These are phyloP conservation scores for Cyanistes caeruleus DNA, from an alignment of 2,113 vertebrate genomes.

Conservation along the genomic window DNA sequence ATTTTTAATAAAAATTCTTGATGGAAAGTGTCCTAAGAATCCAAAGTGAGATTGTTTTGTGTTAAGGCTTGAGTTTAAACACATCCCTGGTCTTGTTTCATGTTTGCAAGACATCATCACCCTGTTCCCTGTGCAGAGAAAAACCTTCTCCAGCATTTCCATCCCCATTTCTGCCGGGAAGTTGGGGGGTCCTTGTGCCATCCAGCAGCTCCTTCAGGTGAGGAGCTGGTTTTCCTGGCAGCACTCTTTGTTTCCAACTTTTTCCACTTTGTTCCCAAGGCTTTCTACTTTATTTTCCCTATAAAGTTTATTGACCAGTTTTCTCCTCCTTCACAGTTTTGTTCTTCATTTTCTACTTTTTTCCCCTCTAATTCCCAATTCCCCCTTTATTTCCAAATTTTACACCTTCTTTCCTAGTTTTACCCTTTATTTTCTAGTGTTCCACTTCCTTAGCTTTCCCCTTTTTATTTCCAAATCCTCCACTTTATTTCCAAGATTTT, in stretches of 20 bases:
- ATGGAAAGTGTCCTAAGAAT: fast-evolving
- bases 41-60: neutral
- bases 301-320: neutral
- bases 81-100: neutral
- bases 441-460: neutral
- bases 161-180: neutral
- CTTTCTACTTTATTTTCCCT: neutral
- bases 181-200: neutral
- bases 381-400: neutral
- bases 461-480: neutral
- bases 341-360: neutral
- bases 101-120: neutral
- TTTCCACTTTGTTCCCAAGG: neutral
- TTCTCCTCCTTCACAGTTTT: neutral
- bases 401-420: neutral
- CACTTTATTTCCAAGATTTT: neutral
- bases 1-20: neutral
- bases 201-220: neutral
- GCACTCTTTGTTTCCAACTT: neutral
- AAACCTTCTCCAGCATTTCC: neutral
- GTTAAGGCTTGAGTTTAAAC: neutral
- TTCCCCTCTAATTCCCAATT: neutral
- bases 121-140: no score
- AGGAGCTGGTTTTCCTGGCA: neutral
- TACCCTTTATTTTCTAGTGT: neutral